These are phyloP conservation scores for Chaunax sp. DNA, from an alignment of 2,797 vertebrate genomes.

Conservation along the genomic window DNA sequence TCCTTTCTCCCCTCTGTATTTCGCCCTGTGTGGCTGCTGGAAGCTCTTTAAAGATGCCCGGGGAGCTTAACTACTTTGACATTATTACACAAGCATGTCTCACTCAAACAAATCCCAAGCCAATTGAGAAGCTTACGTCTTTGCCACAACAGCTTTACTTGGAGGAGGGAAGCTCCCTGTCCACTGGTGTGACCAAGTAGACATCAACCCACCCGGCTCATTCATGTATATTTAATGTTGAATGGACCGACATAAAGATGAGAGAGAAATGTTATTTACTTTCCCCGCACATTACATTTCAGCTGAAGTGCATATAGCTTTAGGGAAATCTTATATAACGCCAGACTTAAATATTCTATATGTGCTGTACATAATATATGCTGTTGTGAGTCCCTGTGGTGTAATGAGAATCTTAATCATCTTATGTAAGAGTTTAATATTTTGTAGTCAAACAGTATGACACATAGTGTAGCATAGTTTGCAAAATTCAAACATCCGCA, in stretches of 20 bases:
- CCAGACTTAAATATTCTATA: conserved; percentile 39
- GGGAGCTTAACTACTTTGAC: conserved; percentile 79
- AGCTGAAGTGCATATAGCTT: conserved; percentile 26
- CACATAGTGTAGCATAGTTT: conserved; percentile 1
- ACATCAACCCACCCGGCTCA: conserved; percentile 10
- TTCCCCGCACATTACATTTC: not conserved
- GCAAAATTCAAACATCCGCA: conserved; percentile 23
- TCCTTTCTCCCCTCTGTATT: conserved; percentile 5
- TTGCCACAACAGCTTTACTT: conserved; percentile 63
- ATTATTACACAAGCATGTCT: conserved; percentile 80
- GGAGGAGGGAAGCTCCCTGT: conserved; percentile 45
- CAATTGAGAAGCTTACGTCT: conserved; percentile 77
- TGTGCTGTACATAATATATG: conserved; percentile 20
- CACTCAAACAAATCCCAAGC: conserved; percentile 80
- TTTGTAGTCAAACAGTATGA: conserved; percentile 28
- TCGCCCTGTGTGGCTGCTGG: conserved; percentile 59
- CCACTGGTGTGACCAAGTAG: conserved; percentile 31
- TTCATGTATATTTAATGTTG: conserved; percentile 4
- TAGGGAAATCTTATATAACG: conserved; percentile 28
- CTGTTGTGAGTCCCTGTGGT: conserved; percentile 10
- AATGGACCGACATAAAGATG: not conserved
- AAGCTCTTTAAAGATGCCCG: conserved; percentile 80
- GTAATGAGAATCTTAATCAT: conserved; percentile 30
- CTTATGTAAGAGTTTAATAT: conserved; percentile 17
- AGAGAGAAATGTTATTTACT: not conserved